Evolutionary conservation across 2,888 invertebrate genomes (phyloP), one percentile per base, ranked within the genome.

Genomic region (Eucriotettix oculatus): DNA sequence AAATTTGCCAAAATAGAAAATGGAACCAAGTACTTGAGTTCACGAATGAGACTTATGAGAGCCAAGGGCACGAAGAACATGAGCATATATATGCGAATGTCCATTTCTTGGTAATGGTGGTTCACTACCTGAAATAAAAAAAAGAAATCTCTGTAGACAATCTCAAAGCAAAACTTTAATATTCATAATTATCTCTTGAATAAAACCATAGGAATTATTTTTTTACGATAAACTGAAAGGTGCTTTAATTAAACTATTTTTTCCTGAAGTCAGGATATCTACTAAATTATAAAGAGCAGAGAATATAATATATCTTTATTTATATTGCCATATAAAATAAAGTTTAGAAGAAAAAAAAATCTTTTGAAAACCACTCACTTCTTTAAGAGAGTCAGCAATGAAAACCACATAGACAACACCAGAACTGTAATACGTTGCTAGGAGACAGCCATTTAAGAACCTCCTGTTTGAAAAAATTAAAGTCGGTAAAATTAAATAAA

Each of bases 1-100:
- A 76, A 61, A 66, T 80, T 80, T 43, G 80, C 80, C 52, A 78
- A 68, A 64, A 75, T 69, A 0, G 80, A 79, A 63, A 78, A 75
- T 1, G 76, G 75, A 5, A 79, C 75, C 40, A 81, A 68, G 17
- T 71, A 68, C 64, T 70, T 71, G n/a, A 79, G 69, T 64, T 75
- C 73, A 42, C 73, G 66, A 59, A 71, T 68, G 64, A 66, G 69
- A 60, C 68, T 69, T 54, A 71, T 62, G 14, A 68, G 63, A 29
- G 70, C 66, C 67, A 71, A 66, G 9, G 70, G 69, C 9, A 70
- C 14, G 2, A 69, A 59, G 16, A 70, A 56, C n/a, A 70, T 65
- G 10, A 64, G 56, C 16, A 65, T 63, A 57, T 60, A 64, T 16
- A 62, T 42, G 16, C 63, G 60, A 10, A 77, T 74, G 40, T 78